phyloP scores from a whole-genome alignment of 2,113 vertebrate species.

The Anas platyrhynchos region DNA sequence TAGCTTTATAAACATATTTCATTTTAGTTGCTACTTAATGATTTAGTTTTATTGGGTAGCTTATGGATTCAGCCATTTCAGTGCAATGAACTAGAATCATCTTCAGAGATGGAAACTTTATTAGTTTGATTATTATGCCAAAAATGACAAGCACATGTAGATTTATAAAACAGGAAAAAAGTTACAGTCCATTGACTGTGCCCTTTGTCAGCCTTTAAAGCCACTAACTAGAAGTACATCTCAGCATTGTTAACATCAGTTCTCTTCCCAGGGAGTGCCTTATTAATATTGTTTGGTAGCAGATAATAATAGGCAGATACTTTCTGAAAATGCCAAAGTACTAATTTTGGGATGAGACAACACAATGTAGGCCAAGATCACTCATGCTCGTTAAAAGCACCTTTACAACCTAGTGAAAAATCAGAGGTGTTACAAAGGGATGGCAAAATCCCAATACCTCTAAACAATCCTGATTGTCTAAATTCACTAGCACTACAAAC shows the following conservation, averaged over 20 bases:
- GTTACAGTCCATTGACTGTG: conserved; percentile 35
- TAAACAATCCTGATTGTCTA: background rate
- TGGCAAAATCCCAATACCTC: background rate
- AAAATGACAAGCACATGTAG: conserved; percentile 30
- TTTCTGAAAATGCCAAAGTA: background rate
- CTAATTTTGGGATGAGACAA: background rate
- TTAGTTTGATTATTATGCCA: conserved; percentile 73
- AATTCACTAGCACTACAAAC: background rate
- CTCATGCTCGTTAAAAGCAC: background rate
- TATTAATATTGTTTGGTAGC: background rate
- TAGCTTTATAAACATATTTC: conserved; percentile 68
- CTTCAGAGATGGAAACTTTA: conserved; percentile 55
- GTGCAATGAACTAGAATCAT: conserved; percentile 47
- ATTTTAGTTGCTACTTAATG: conserved; percentile 73
- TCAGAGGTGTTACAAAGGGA: background rate
- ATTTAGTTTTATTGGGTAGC: conserved; percentile 57
- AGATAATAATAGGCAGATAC: background rate
- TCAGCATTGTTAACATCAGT: background rate
- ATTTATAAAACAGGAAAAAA: conserved; percentile 59
- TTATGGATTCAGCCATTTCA: conserved; percentile 59
- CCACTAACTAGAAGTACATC: background rate
- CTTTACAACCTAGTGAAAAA: background rate
- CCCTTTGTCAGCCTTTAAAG: conserved; percentile 19
- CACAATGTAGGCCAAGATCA: background rate
- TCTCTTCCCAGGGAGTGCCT: background rate